These are phyloP conservation scores for Apamea epomidion DNA, from an alignment of 2,888 invertebrate species.

Conservation along the genomic window DNA sequence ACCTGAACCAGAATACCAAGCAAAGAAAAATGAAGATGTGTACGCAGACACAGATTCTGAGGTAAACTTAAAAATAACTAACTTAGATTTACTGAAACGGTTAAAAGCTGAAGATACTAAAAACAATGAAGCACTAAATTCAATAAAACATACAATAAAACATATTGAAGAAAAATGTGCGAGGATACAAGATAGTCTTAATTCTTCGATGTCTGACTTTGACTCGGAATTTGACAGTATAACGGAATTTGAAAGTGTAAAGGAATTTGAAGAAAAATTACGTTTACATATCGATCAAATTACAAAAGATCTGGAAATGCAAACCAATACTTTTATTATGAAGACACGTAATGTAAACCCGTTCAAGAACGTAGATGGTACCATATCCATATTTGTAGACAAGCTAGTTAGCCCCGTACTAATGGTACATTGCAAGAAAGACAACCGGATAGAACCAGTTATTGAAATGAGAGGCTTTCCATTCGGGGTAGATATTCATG, in stretches of 20 bases:
- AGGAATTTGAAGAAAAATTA: conserved; percentile 70
- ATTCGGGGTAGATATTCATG: conserved; percentile 79
- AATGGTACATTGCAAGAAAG: conserved; percentile 85
- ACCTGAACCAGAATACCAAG: conserved; percentile 31
- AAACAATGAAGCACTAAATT: not conserved
- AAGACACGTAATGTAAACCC: conserved; percentile 79
- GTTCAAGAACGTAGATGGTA: conserved; percentile 81
- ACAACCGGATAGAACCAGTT: conserved; percentile 77
- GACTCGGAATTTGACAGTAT: conserved; percentile 74
- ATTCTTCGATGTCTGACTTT: conserved; percentile 47
- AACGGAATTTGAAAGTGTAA: conserved; percentile 68
- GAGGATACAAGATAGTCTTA: conserved; percentile 34
- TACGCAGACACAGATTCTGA: conserved; percentile 71
- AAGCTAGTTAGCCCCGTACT: conserved; percentile 82
- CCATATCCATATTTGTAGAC: conserved; percentile 84
- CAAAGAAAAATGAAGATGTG: conserved; percentile 30
- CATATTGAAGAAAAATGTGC: conserved; percentile 38
- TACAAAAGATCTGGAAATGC: conserved; percentile 32
- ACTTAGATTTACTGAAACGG: conserved; percentile 47
- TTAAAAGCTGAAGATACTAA: conserved; percentile 1
- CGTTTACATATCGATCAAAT: conserved; percentile 60
- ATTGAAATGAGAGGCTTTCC: conserved; percentile 77
- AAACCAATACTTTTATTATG: conserved; percentile 27
- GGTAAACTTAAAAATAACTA: conserved; percentile 64
- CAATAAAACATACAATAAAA: conserved; percentile 35